Base-by-base conservation (phyloP, 2,113 vertebrate species). In the Petromus typicus region DNA sequence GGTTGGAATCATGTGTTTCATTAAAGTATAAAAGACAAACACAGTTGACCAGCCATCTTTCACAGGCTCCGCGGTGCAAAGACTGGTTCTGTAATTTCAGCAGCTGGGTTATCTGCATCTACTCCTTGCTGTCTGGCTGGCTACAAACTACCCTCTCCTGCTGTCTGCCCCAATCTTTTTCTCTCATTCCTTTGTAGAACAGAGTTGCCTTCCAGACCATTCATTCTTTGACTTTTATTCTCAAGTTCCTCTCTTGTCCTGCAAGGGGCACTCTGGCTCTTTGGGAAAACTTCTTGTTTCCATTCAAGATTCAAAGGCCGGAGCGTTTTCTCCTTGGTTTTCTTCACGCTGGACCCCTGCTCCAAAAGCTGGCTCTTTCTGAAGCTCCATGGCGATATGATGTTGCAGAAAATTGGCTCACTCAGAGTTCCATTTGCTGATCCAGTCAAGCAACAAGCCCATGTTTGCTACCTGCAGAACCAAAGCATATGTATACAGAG, bases 181-280 rank as follows among this genome's bases (percentile, higher is more conserved):
- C 30, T 71, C 81, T 71, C 37, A 89, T 51, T 86, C 48, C 27
- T 22, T 48, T 32, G 34, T 14, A 34, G 22, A 30, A 34, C 14
- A 3, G 0, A 9, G 73, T 11, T 43, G 64, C 64, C 37, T 93
- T 85, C 73, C 43, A 48, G 63, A 66, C 3, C 7, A 78, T 32
- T 75, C 34, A 81, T 32, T 75, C 37, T 32, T 79, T 82, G 40
- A 67, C 30, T 91, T 80, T 64, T 57, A 16, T 63, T 79, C 34
- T 92, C 54, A 73, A 73, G 9, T 93, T 95, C 78, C 84, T 59
- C 32, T 1, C 18, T 43, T 82, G 45, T 86, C 92, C 95, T 96
- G 45, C 16, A 81, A 23, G 95, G 37, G 92, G 93, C 10, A 40
- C 90, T 97, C 66, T 94, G 4, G 90, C 48, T 94, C 90, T 90